Evolutionary conservation across 2,888 invertebrate genomes (phyloP), one percentile per base, ranked within the genome.

Genomic region (Blastobasis adustella): DNA sequence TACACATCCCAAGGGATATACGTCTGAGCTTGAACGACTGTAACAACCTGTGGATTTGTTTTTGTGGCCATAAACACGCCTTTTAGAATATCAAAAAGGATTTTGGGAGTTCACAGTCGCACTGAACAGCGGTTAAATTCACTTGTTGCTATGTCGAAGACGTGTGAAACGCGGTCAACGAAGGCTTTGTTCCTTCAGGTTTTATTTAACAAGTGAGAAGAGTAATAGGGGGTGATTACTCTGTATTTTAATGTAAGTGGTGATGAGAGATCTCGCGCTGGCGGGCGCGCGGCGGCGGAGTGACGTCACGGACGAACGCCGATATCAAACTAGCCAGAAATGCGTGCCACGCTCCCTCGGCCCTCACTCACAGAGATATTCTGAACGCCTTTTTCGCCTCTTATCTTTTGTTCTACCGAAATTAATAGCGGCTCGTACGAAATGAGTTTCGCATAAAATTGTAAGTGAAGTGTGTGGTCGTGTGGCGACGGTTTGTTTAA

Each of bases 311-410:
- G 68, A 77, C 85, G 83, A 67, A 66, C 63, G 82, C 84, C 77
- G 85, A 76, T 82, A 83, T 79, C 83, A 82, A 84, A 88, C 87
- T 88, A 87, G 82, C 76, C 79, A 76, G 86, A 82, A 80, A 82
- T 81, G 83, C 82, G 84, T 82, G 79, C 81, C 76, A 78, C 81
- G 78, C 82, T 83, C 82, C 73, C 82, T 77, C 79, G 74, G 77
- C 73, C 76, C 81, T 78, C 66, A 65, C 68, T 68, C 66, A 69
- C 65, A 66, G 86, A 61, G 71, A 57, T 70, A 87, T 87, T 87
- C 87, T 79, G 78, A 79, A 70, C 79, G 65, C 59, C 61, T 65
- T 67, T 67, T 60, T 60, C 23, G 23, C 23, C 23, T 23, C 23
- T 23, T 23, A 23, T 23, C 23, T 23, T 23, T 23, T 23, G 23